Base-by-base conservation (phyloP, 2,888 invertebrate genomes). In the Agonopterix alstromeriana region DNA sequence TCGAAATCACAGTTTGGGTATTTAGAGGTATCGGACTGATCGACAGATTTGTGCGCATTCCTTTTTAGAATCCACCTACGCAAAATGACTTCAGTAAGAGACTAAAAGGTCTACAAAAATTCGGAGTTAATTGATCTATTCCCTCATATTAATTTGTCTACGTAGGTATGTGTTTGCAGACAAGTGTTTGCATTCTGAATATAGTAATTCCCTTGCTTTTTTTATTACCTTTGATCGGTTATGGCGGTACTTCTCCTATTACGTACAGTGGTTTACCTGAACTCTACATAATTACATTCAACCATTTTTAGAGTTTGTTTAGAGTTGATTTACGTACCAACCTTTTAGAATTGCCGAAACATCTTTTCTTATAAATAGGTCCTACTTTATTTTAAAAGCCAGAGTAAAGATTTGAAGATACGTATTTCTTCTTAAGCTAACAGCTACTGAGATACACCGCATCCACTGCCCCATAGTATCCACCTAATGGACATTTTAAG, bases 41-140 rank as follows among this genome's bases (percentile, higher is more conserved):
- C 54, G 54, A 53, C 58, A 57, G 58, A 65, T 72, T 68, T 58
- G 67, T 72, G 63, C 65, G 63, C 62, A 69, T 72, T 68, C 73
- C 69, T 66, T 73, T 71, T 75, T 64, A 63, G 67, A 67, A 55
- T 59, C 68, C 58, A 64, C 76, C 79, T 70, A 81, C 80, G 73
- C 70, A 64, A 63, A 65, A 67, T 65, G 53, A 63, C 61, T 65
- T 70, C 61, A 61, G 63, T 53, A 54, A 49, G 51, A 53, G 53
- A 27, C 27, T 5, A 27, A 27, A 27, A 27, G 0, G 27, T 27
- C 27, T 5, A 27, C 27, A 27, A 27, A 27, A 27, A 27, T 48
- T 53, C 14, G 38, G 42, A 50, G 53, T 48, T 45, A 50, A 11
- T 42, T 11, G 11, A 11, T 42, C n/a, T 8, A 12, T 11, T 42